These are phyloP conservation scores for Syngnathus typhle DNA, from an alignment of 2,113 vertebrate genomes.

Conservation along the genomic window DNA sequence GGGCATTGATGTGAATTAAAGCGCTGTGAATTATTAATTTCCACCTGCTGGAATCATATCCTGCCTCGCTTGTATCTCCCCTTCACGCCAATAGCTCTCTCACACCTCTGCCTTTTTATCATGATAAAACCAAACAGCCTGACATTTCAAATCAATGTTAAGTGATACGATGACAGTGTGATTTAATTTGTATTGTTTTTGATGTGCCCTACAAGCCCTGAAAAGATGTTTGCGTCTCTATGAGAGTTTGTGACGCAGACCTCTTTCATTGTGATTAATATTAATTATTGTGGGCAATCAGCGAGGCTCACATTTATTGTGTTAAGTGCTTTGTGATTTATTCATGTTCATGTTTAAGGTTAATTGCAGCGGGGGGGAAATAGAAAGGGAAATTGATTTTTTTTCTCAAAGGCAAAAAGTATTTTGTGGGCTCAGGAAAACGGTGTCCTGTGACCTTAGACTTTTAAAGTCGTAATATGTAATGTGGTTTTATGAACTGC, in stretches of 20 bases:
- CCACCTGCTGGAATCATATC: constrained; percentile 34
- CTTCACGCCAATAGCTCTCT: not conserved
- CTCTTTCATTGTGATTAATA: constrained; percentile 61
- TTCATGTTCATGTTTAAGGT: constrained; percentile 58
- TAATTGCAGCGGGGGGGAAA: constrained; percentile 24
- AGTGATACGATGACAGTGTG: constrained; percentile 16
- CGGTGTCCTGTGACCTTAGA: not conserved
- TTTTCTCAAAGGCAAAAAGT: constrained; percentile 45
- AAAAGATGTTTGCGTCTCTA: not conserved
- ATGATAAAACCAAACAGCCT: constrained; percentile 8
- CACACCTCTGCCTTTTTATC: not conserved
- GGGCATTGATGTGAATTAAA: constrained; percentile 57
- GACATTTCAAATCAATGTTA: constrained; percentile 35
- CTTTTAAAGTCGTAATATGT: not conserved
- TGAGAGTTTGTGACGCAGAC: constrained; percentile 23
- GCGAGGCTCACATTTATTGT: constrained; percentile 52
- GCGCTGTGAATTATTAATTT: constrained; percentile 67
- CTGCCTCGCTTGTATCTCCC: constrained; percentile 1
- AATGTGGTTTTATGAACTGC: not conserved
- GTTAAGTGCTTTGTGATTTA: constrained; percentile 66
- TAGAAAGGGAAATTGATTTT: constrained; percentile 36
- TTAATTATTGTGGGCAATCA: constrained; percentile 67
- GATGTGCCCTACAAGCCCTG: not conserved
- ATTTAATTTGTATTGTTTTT: constrained; percentile 1
- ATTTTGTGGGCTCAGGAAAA: constrained; percentile 4